Evolutionary conservation across 2,888 invertebrate species (phyloP).

Genomic region (Lamproptera curius): DNA sequence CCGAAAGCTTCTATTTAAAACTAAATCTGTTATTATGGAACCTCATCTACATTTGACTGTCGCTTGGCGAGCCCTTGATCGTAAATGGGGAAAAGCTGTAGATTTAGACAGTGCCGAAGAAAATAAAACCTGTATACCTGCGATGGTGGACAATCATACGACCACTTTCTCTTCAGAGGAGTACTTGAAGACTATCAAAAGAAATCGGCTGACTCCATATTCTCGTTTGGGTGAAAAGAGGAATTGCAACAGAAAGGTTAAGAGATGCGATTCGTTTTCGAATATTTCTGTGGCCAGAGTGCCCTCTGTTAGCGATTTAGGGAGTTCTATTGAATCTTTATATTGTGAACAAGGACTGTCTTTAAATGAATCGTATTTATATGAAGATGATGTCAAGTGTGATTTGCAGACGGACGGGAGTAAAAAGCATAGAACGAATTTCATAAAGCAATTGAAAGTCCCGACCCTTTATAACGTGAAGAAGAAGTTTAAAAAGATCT

Average conservation of each 20-base stretch:
- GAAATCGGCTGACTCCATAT: slow-evolving; percentile 24
- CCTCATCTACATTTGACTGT: slow-evolving; percentile 50
- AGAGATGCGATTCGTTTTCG: slow-evolving; percentile 37
- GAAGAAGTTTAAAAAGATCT: too few species aligned
- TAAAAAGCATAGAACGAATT: too few species aligned
- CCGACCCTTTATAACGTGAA: not conserved
- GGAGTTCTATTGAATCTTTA: not conserved
- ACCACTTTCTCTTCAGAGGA: slow-evolving; percentile 54
- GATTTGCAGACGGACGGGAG: slow-evolving; percentile 31
- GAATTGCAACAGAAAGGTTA: slow-evolving; percentile 27
- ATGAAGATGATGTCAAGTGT: slow-evolving; percentile 1
- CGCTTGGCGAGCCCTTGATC: slow-evolving; percentile 48
- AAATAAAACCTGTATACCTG: slow-evolving; percentile 35
- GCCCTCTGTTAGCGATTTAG: slow-evolving; percentile 21
- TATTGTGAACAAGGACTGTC: too few species aligned
- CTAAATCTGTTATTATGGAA: slow-evolving; percentile 36
- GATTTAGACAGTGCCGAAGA: slow-evolving; percentile 42
- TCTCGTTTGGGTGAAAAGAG: not conserved
- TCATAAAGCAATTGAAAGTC: not conserved
- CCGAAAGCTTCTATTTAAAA: not conserved
- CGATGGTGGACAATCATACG: slow-evolving; percentile 37
- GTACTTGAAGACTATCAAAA: slow-evolving; percentile 35
- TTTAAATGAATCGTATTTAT: not conserved
- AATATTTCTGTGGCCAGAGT: slow-evolving; percentile 40
- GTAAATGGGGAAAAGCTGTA: slow-evolving; percentile 50